These are phyloP conservation scores for Rosalia funebris DNA, from an alignment of 2,888 invertebrate species.

Conservation along the genomic window DNA sequence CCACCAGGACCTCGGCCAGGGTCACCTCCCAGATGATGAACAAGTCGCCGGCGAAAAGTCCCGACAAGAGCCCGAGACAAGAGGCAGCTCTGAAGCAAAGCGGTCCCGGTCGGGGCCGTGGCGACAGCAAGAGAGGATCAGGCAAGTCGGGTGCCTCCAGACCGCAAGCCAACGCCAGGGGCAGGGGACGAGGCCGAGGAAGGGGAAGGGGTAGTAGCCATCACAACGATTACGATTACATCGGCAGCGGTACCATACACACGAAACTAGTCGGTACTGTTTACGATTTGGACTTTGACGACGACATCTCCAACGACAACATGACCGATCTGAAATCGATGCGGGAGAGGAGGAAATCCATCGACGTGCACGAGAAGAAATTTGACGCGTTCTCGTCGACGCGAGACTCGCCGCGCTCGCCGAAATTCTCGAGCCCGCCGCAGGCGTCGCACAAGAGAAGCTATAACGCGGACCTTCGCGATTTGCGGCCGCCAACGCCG, in stretches of 20 bases:
- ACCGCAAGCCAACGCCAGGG: slow-evolving; percentile 55
- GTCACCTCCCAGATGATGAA: slow-evolving; percentile 71
- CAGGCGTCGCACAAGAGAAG: slow-evolving; percentile 55
- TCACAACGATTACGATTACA: slow-evolving; percentile 63
- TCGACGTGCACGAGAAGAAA: slow-evolving; percentile 73
- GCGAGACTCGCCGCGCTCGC: slow-evolving; percentile 69
- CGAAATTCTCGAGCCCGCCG: slow-evolving; percentile 68
- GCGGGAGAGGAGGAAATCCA: slow-evolving; percentile 80
- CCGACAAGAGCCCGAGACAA: slow-evolving; percentile 66
- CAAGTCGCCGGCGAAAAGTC: slow-evolving; percentile 71
- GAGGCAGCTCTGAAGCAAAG: slow-evolving; percentile 64
- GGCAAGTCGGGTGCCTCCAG: slow-evolving; percentile 53
- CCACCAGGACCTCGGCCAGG: slow-evolving; percentile 71
- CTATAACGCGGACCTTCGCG: slow-evolving; percentile 63
- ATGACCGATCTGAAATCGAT: slow-evolving; percentile 80
- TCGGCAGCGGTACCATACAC: slow-evolving; percentile 76
- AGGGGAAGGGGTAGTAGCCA: slow-evolving; percentile 59
- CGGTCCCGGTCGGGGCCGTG: slow-evolving; percentile 52
- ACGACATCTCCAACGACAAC: slow-evolving; percentile 80
- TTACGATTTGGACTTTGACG: slow-evolving; percentile 86
- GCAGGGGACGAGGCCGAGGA: slow-evolving; percentile 60
- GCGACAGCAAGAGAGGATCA: slow-evolving; percentile 50
- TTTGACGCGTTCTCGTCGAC: slow-evolving; percentile 67
- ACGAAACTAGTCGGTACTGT: slow-evolving; percentile 87
- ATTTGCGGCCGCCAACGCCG: slow-evolving; percentile 66